Evolutionary conservation across 37 sponge, comb jelly and placozoan species (phyloP).

Genomic region (Dysidea cf. avara): DNA sequence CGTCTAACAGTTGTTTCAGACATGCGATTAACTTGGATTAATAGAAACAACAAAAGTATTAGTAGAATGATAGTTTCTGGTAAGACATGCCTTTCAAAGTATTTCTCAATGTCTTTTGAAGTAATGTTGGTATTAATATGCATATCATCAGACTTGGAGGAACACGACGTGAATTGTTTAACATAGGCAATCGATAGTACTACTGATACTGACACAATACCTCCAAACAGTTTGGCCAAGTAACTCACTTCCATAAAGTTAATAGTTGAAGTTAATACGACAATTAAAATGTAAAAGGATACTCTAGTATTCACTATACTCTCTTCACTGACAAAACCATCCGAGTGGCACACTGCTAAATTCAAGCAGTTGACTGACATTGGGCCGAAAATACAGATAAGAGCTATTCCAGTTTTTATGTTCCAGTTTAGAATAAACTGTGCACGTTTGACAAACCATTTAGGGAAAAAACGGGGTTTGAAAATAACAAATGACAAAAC

Average conservation of each 20-base stretch:
- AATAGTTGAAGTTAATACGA: constrained; percentile 51
- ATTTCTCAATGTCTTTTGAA: no score
- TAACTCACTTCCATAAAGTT: constrained; percentile 73
- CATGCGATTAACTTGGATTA: constrained; percentile 67
- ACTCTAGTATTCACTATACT: constrained; percentile 48
- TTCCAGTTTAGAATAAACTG: constrained; percentile 61
- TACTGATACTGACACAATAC: constrained; percentile 4
- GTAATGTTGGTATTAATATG: no score
- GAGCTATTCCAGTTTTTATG: constrained; percentile 45
- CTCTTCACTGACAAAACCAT: background rate
- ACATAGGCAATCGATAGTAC: background rate
- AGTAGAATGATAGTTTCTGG: constrained; percentile 53
- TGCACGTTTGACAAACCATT: constrained; percentile 25
- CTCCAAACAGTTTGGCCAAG: constrained; percentile 58
- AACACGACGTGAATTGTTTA: no score
- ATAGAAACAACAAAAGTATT: constrained; percentile 53
- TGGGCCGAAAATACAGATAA: constrained; percentile 66
- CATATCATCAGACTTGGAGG: no score
- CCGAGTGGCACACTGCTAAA: constrained; percentile 28
- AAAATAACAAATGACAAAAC: constrained; percentile 35
- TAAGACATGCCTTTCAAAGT: constrained; percentile 43
- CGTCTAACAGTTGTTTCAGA: constrained; percentile 74
- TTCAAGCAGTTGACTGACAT: constrained; percentile 56
- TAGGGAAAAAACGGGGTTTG: constrained; percentile 40
- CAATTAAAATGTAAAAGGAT: constrained; percentile 59